Evolutionary conservation across 2,797 vertebrate genomes (phyloP), one percentile per base, ranked within the genome.

Genomic region (Pelochelys cantorii): DNA sequence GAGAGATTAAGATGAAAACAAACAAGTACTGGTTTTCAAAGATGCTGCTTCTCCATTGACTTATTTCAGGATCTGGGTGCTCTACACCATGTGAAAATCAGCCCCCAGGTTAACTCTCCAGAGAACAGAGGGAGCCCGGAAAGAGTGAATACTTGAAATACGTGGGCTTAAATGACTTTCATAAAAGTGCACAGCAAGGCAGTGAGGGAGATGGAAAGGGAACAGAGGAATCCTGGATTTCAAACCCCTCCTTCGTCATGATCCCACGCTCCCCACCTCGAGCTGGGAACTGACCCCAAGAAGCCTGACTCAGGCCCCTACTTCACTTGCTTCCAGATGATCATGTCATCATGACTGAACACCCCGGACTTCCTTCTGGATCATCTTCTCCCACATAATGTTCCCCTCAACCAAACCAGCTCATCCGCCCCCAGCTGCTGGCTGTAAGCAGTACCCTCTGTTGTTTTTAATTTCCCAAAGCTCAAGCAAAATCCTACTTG

Each of bases 391-490:
- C 22, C 52, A 84, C 54, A 29, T 71, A 7, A 5, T 34, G 23
- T 23, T 17, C 5, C 20, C 62, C 13, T n/a, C 5, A 42, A 23
- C 31, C 7, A 48, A 34, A 29, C 31, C 34, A 12, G 20, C 25
- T 52, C 82, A 68, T 27, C 82, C 52, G 14, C 53, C 15, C 31
- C 60, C 60, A 15, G 13, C 52, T 14, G 48, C 62, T 65, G 42
- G 48, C 29, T 65, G 11, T 3, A 13, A 29, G 52, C 48, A 22
- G 42, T 18, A 53, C 9, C 81, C 42, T 65, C 29, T 54, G 11
- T 42, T 1, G 22, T 27, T 75, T 42, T 42, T 1, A 75, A 0
- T 0, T 18, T 0, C 0, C 74, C 42, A 14, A 15, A 12, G 34
- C 15, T 12, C 42, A 27, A 77, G 0, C 31, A 82, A 55, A 80